phyloP scores from a whole-genome alignment of 2,888 invertebrate species.

The Proisotoma minuta region DNA sequence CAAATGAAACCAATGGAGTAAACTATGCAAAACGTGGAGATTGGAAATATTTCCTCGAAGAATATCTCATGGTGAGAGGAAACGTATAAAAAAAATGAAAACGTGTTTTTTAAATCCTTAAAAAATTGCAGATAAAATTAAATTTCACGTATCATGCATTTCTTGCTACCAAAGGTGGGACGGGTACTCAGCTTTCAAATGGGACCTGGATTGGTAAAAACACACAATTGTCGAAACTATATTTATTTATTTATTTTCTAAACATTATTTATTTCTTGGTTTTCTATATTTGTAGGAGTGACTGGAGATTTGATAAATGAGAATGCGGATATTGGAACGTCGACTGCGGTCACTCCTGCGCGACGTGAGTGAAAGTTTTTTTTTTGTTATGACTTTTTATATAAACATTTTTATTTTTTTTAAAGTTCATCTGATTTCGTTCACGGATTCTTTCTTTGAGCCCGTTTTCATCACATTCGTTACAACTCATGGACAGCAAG shows the following conservation, averaged over 20 bases:
- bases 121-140: no score
- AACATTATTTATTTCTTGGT: no score
- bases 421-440: neutral
- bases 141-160: neutral
- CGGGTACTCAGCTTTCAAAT: neutral
- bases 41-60: neutral
- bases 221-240: no score
- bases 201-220: neutral
- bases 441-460: neutral
- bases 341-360: neutral
- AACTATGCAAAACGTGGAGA: neutral
- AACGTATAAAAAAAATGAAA: no score
- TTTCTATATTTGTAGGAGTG: neutral
- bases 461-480: neutral
- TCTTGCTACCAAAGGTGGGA: neutral
- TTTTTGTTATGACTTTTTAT: neutral
- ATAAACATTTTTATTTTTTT: neutral
- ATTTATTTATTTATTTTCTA: no score
- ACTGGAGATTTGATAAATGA: neutral
- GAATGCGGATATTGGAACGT: neutral
- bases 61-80: neutral
- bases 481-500: neutral
- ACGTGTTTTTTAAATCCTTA: no score
- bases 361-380: neutral
- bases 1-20: no score